Evolutionary conservation across 2,888 invertebrate genomes (phyloP).

Genomic region (Cerceris rybyensis): DNA sequence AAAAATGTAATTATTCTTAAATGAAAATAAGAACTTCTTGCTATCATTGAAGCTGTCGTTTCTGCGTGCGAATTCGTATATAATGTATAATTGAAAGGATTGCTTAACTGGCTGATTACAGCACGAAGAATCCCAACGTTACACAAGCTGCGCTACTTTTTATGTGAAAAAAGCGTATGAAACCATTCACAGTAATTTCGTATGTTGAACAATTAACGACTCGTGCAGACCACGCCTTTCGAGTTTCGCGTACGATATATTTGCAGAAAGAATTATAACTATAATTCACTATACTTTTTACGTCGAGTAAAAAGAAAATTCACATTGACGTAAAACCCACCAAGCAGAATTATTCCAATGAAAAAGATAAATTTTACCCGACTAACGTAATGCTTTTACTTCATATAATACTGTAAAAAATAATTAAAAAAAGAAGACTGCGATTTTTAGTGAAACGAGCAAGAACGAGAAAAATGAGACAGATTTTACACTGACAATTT

Average conservation of each 20-base stretch:
- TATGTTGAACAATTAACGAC: constrained; percentile 2
- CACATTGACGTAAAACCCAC: too few species aligned
- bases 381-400: too few species aligned
- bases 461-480: neutral
- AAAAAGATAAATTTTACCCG: too few species aligned
- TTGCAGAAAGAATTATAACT: too few species aligned
- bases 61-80: constrained; percentile 12
- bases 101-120: constrained; percentile 23
- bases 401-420: too few species aligned
- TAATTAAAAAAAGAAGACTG: neutral
- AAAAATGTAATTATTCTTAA: too few species aligned
- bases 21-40: neutral
- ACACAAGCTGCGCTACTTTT: constrained; percentile 32
- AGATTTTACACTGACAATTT: neutral
- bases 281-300: too few species aligned
- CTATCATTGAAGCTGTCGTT: neutral
- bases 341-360: too few species aligned
- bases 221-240: neutral
- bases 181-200: constrained; percentile 22
- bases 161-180: constrained; percentile 35
- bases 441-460: neutral
- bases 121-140: constrained; percentile 23
- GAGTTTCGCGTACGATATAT: too few species aligned
- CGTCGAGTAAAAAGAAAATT: too few species aligned
- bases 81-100: constrained; percentile 20